These are phyloP conservation scores for Chiloscyllium punctatum DNA, from an alignment of 2,797 vertebrate genomes.

Conservation along the genomic window DNA sequence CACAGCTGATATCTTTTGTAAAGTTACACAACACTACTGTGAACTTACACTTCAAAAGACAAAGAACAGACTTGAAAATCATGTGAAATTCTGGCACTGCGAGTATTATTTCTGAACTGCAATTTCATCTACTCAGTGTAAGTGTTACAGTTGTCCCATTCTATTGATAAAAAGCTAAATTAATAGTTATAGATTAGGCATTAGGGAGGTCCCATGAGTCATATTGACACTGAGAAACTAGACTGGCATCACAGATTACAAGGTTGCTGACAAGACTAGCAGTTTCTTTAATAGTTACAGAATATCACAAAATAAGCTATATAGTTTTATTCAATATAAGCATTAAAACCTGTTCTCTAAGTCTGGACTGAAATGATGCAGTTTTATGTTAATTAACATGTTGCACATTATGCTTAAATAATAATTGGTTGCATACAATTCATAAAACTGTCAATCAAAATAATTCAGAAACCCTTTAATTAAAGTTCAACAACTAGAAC, in stretches of 20 bases:
- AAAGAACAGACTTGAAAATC: neutral
- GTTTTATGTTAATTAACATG: neutral
- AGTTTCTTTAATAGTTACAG: neutral
- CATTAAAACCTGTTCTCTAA: neutral
- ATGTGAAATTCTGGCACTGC: neutral
- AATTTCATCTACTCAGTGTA: neutral
- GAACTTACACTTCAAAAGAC: neutral
- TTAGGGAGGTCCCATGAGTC: slow-evolving; percentile 11
- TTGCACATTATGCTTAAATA: neutral
- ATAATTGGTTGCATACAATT: neutral
- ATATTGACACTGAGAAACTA: slow-evolving; percentile 1
- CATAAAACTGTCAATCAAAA: neutral
- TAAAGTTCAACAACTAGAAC: neutral
- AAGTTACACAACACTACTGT: neutral
- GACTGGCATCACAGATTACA: slow-evolving; percentile 13
- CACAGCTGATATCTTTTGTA: neutral
- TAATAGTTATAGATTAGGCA: slow-evolving; percentile 27
- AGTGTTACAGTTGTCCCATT: neutral
- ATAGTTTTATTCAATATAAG: neutral
- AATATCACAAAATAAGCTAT: neutral
- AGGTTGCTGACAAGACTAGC: neutral
- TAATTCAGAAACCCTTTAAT: neutral
- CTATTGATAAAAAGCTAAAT: slow-evolving; percentile 33
- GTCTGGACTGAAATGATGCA: neutral
- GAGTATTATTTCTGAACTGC: neutral